Conservation (phyloP, 64 coral and sea anemone genomes). For the Astreopora myriophthalma region DNA sequence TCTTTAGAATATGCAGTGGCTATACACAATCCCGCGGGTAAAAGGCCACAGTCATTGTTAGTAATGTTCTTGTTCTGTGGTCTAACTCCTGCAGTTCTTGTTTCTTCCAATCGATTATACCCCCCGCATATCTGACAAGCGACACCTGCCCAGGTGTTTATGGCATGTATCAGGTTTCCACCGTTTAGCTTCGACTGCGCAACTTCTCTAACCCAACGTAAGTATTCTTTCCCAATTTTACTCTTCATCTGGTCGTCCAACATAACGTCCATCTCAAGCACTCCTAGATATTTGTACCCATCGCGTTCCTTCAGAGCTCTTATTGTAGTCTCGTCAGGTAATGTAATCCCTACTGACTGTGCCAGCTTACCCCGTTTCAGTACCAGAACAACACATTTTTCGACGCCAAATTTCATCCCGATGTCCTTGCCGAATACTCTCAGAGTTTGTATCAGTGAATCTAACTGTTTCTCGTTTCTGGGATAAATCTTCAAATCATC, state of each 20-base stretch:
- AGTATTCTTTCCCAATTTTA: neutral
- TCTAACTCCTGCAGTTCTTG: conserved; percentile 33
- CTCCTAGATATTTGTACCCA: neutral
- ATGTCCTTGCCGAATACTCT: too few relatives aligned
- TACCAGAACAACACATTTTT: too few relatives aligned
- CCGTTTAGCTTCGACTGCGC: neutral
- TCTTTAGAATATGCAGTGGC: neutral
- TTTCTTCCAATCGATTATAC: conserved; percentile 44
- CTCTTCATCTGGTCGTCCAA: neutral
- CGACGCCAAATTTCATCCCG: too few relatives aligned
- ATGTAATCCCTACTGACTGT: too few relatives aligned
- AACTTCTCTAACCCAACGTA: neutral
- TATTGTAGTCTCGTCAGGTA: too few relatives aligned
- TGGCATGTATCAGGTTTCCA: neutral
- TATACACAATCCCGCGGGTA: neutral
- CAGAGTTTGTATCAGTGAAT: too few relatives aligned
- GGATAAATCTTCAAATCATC: too few relatives aligned
- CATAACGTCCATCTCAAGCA: neutral
- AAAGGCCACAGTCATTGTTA: neutral
- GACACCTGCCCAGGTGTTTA: neutral
- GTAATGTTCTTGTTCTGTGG: conserved; percentile 12
- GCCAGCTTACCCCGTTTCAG: too few relatives aligned
- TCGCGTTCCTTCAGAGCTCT: too few relatives aligned
- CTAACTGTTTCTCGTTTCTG: too few relatives aligned
- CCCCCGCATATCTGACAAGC: neutral